Base-by-base conservation (phyloP, 2,113 vertebrate species). In the Platanista minor region DNA sequence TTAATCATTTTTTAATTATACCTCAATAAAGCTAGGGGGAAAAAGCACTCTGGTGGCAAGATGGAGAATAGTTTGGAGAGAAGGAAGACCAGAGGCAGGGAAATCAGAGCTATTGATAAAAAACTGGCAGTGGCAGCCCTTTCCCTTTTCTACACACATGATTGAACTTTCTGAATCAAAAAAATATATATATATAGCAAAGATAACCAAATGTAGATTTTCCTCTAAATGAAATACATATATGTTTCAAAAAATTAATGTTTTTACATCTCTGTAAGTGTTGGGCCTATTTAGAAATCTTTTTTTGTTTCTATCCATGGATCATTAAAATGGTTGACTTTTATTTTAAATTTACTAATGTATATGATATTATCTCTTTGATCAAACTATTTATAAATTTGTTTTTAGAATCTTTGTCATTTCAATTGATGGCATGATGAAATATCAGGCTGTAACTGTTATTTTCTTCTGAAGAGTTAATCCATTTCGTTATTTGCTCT, bases 401-500 rank as follows among this genome's bases (percentile, higher is more conserved):
- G 41, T 29, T 96, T 92, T 93, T 74, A 78, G 27, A 69, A 57
- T 20, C 18, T 78, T 78, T 59, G 77, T 86, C 12, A 86, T 93
- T 91, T 96, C 83, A 86, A 49, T 6, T 74, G 77, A 74, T 86
- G 36, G 61, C 74, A 36, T 29, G 86, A 96, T 61, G 72, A 93
- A 97, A 72, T 75, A 82, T 46, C 31, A 74, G 75, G 15, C 75
- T 25, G 17, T 77, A 52, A 46, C 67, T 82, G 39, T 81, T 90
- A 90, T 61, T 91, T 96, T 95, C 88, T 86, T 77, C 49, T 31
- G 80, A 85, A 92, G 39, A 86, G 77, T 94, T 62, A 75, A 97
- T 96, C 59, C 59, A 94, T 90, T 88, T 57, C 93, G 23, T 85
- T 94, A 91, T 94, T 96, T 96, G 62, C 61, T 77, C 87, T 49